Percentiles rank a stretch among this genome's conserved stretches.
Evolutionary conservation across 2,888 invertebrate genomes (phyloP).

Genomic region (Mesodorylaimus sp.): DNA sequence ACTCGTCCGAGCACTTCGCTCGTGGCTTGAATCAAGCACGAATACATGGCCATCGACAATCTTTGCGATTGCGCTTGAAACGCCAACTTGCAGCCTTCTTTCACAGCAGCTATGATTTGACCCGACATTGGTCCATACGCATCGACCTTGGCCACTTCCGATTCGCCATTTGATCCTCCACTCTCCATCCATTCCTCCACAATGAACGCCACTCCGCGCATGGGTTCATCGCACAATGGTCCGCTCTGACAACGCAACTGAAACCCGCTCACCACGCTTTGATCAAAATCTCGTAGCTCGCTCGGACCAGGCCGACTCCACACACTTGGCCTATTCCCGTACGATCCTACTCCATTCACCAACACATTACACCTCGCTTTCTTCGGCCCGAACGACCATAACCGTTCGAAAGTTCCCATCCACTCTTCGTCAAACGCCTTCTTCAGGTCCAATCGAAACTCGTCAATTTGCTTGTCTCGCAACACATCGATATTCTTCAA

Average conservation of each 20-base stretch:
- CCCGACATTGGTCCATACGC: constrained; percentile 42
- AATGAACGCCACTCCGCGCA: constrained; percentile 80
- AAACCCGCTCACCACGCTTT: constrained; percentile 59
- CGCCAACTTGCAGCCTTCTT: constrained; percentile 66
- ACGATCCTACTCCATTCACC: constrained; percentile 52
- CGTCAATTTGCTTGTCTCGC: constrained; percentile 1
- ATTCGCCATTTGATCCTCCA: background rate
- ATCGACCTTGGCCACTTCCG: background rate
- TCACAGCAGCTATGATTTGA: constrained; percentile 72
- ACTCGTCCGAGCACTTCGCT: constrained; percentile 71
- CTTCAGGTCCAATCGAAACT: background rate
- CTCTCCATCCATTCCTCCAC: constrained; percentile 55
- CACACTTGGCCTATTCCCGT: constrained; percentile 15
- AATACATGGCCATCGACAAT: constrained; percentile 84
- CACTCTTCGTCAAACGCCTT: constrained; percentile 13
- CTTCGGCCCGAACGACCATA: constrained; percentile 82
- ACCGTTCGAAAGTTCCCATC: constrained; percentile 29
- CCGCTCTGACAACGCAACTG: constrained; percentile 51
- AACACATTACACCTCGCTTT: constrained; percentile 73
- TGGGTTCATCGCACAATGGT: constrained; percentile 86
- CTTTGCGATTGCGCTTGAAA: constrained; percentile 74
- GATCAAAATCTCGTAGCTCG: constrained; percentile 39
- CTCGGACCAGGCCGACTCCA: constrained; percentile 3
- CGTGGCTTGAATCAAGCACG: constrained; percentile 58
- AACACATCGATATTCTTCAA: background rate